Evolutionary conservation across 1,140 invertebrate genomes (phyloP), one percentile per base, ranked within the genome.

Genomic region (Cataglyphis hispanica): DNA sequence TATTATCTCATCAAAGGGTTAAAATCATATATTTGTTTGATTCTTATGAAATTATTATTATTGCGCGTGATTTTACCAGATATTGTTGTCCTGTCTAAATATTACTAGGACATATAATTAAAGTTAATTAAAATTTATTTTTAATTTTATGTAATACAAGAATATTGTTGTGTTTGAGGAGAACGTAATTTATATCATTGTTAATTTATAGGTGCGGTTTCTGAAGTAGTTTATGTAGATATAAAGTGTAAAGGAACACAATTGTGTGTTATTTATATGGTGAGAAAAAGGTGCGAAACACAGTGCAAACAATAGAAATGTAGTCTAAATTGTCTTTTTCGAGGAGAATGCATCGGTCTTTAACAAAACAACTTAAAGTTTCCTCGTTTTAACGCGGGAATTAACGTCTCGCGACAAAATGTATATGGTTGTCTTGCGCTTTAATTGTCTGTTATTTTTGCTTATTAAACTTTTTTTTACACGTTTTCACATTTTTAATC

Each of bases 341-440:
- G 78, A 43, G 53, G 37, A 19, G 25, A 7, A 61, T 11, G 40
- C 13, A 74, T 83, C 78, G 31, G 78, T 27, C 46, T 72, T 40
- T 60, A 58, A 43, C 67, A 60, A 43, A 83, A 46, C 53, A 40
- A 60, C 37, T 83, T 83, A 72, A 83, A 83, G 67, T 83, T 83
- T 83, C 74, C 78, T 83, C 67, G 72, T 74, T 83, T 83, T 72
- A 83, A 72, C 25, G 56, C 46, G 4, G 46, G 78, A 83, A 83
- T 83, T 72, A 83, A 83, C 78, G 53, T 40, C 27, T 19, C 53
- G 40, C 78, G 67, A 83, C 78, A 60, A 74, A 74, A 19, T 50
- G 74, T 50, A 50, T 16, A 19, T 50, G 16, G 3, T 74, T 53
- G 66, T 25, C 43, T 31, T 43, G 13, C 27, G 13, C 27, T 19